Base-by-base conservation (phyloP, 2,113 vertebrate genomes). In the Apus apus region DNA sequence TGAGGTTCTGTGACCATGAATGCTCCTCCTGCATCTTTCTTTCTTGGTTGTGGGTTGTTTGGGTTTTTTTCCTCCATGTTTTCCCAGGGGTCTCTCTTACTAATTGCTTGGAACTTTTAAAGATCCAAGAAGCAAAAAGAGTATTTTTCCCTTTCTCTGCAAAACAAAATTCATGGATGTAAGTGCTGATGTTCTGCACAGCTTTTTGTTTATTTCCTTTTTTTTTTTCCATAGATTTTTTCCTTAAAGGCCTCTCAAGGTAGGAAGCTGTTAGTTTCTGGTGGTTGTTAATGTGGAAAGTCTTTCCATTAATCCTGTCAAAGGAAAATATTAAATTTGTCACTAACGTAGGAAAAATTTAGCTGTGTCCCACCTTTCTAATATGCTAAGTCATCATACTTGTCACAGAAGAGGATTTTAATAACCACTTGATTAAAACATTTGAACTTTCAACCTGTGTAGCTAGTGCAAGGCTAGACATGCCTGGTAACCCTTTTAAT, bases 221-320 rank as follows among this genome's bases (percentile, higher is more conserved):
- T 43, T 80, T 66, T 46, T 34, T 48, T 46, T 18, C 17, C 50
- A 50, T 89, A 96, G 95, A 94, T 90, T 93, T 81, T 79, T 36
- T 36, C 40, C 66, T 84, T 56, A 92, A 95, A 94, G 80, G 66
- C 76, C 86, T 92, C n/a, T 57, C 36, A 93, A 96, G 90, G 96
- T 96, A 94, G 91, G 92, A 96, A 79, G 64, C 54, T 90, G n/a
- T 78, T 85, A 87, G 62, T 95, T 90, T 77, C 18, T 85, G 48
- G 51, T 78, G 14, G 6, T 65, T 95, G 19, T 85, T 92, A 65
- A n/a, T 43, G 92, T 96, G 96, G 93, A 94, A 94, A 75, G 48
- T 75, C 60, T 91, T 96, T 94, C 95, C 90, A 80, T 64, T 96
- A 96, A 90, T 77, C 43, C 71, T 84, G 38, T 76, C 58, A 76